Percentiles rank a stretch among this genome's conserved stretches.
phyloP scores from a whole-genome alignment of 1,140 invertebrate genomes.

The Macrocentrus cingulum region DNA sequence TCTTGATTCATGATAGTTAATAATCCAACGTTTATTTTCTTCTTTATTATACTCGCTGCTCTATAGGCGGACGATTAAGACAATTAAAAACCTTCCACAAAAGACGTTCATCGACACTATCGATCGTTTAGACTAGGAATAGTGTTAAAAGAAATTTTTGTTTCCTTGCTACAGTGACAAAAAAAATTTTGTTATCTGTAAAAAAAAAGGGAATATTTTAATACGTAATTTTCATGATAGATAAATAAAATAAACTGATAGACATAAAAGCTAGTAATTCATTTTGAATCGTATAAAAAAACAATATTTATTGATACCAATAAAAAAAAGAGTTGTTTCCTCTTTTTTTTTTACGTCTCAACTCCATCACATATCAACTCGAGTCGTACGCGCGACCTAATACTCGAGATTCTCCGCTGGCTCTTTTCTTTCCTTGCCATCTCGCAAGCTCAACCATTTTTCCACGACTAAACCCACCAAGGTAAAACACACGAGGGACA shows the following conservation, averaged over 20 bases:
- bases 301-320: constrained; percentile 45
- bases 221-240: no score
- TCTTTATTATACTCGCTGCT: not conserved
- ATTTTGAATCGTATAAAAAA: constrained; percentile 54
- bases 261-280: constrained; percentile 56
- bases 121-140: not conserved
- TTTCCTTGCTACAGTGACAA: no score
- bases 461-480: constrained; percentile 14
- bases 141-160: not conserved
- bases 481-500: constrained; percentile 25
- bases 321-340: constrained; percentile 40
- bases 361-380: no score
- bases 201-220: no score
- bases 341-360: not conserved
- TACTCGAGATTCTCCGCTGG: no score
- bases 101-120: no score
- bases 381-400: no score
- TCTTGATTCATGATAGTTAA: constrained; percentile 14
- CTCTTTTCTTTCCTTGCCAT: constrained; percentile 28
- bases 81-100: no score
- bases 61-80: no score
- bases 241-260: no score
- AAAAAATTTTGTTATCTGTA: no score
- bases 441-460: constrained; percentile 5
- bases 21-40: not conserved